Evolutionary conservation across 2,888 invertebrate species (phyloP), one percentile per base, ranked within the genome.

Genomic region (Trachelus troglodyta): DNA sequence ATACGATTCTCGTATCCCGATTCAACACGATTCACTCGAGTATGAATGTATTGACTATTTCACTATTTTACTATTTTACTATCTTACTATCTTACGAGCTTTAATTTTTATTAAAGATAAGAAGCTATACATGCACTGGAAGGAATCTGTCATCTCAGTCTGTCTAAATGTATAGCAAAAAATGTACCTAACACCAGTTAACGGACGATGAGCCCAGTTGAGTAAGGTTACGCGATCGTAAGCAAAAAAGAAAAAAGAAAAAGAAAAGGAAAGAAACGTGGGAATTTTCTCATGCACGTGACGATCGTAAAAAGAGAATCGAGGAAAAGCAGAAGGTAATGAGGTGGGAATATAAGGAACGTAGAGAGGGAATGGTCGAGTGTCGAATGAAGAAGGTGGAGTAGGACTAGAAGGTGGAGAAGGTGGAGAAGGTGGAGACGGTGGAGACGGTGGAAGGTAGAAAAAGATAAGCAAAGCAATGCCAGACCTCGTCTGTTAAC

Each of bases 251-350:
- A 11, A 11, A 11, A 4, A 69, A 79, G 80, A 81, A 83, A 84
- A 71, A 71, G 12, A 31, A 79, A 82, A 82, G 82, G 82, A 83
- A 69, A 80, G 81, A 85, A 82, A 74, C 82, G 83, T 85, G 84
- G 76, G 84, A 83, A 85, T 75, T 76, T 83, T 86, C 85, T 76
- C 85, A 83, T 75, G 71, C 74, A 34, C 74, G 33, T 34, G 75
- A 76, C 73, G 79, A 76, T 34, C 69, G 75, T 68, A 69, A 71
- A 34, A 77, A 74, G 74, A 40, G 11, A 34, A n/a, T 34, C 11
- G 75, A 74, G 76, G 73, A 75, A 74, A 69, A 12, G 35, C 34
- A 23, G 12, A 71, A 71, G 31, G 34, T 34, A 23, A 34, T 34
- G 71, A 31, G 31, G 71, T 34, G 71, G 34, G 12, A 34, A 34